Percentiles rank a stretch among this genome's conserved stretches.
Conservation (phyloP, 2,888 invertebrate species). For the Leptarthrus brevirostris region DNA sequence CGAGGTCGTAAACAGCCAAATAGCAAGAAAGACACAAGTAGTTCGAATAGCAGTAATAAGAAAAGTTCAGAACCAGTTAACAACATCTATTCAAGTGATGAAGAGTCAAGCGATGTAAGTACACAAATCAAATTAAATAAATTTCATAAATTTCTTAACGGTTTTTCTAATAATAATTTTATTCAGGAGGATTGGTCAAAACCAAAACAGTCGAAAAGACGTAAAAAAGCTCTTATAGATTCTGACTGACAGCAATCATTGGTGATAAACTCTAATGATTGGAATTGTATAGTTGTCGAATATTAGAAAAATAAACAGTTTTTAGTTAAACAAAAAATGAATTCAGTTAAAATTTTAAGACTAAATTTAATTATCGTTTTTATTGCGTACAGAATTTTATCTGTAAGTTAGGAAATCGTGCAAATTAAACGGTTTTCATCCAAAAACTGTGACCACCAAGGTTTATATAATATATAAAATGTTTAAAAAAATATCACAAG, state of each 20-base stretch:
- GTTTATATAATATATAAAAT: conserved; percentile 26
- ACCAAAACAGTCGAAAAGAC: conserved; percentile 89
- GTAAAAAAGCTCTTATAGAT: conserved; percentile 92
- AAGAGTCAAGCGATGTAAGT: conserved; percentile 83
- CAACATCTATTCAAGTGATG: conserved; percentile 79
- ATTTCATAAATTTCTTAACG: no score
- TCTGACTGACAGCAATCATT: conserved; percentile 81
- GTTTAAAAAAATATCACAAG: conserved; percentile 8
- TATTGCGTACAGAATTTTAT: conserved; percentile 38
- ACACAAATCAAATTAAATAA: no score
- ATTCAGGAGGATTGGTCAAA: conserved; percentile 87
- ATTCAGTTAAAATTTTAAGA: conserved; percentile 36
- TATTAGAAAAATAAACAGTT: conserved; percentile 57
- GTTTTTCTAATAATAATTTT: conserved; percentile 24
- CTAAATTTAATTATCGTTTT: conserved; percentile 44
- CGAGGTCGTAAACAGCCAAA: conserved; percentile 72
- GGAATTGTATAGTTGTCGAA: conserved; percentile 59
- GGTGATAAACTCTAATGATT: conserved; percentile 55
- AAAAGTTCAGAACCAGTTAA: conserved; percentile 68
- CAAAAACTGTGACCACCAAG: no score
- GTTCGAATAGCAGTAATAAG: conserved; percentile 64
- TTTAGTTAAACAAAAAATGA: conserved; percentile 39
- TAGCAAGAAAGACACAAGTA: conserved; percentile 69
- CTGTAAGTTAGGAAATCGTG: conserved; percentile 30
- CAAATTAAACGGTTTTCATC: conserved; percentile 23